A percentile compares a stretch with the other conserved stretches of the same genome.
phyloP scores from a whole-genome alignment of 2,113 vertebrate species.

The Tretioscincus oriximinensis region DNA sequence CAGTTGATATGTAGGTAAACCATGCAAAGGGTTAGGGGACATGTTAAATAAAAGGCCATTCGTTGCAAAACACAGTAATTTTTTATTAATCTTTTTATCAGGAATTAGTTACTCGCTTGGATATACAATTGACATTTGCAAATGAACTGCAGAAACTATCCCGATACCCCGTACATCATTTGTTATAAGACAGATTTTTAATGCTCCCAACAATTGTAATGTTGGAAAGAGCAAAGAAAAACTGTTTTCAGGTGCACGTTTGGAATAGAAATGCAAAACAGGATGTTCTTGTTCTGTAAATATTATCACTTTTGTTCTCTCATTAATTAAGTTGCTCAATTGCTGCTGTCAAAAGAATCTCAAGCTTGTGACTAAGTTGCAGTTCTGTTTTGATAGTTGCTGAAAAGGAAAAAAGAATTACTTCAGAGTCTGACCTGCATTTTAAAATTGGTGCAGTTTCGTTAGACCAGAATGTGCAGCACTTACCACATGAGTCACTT shows the following conservation, averaged over 20 bases:
- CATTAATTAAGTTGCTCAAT: slow-evolving; percentile 90
- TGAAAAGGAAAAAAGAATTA: slow-evolving; percentile 58
- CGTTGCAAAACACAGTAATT: slow-evolving; percentile 84
- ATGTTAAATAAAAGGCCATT: slow-evolving; percentile 69
- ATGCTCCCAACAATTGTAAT: slow-evolving; percentile 16
- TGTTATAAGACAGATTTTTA: slow-evolving; percentile 4
- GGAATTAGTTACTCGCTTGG: slow-evolving; percentile 86
- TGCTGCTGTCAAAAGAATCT: slow-evolving; percentile 86
- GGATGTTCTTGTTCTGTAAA: slow-evolving; percentile 84
- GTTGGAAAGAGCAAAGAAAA: slow-evolving; percentile 26
- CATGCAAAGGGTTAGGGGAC: slow-evolving; percentile 24
- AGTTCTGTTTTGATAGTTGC: slow-evolving; percentile 67
- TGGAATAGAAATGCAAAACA: slow-evolving; percentile 83
- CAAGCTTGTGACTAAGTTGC: slow-evolving; percentile 74
- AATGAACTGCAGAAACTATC: slow-evolving; percentile 71
- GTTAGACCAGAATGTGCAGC: slow-evolving; percentile 15
- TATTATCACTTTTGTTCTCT: slow-evolving; percentile 87
- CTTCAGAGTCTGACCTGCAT: slow-evolving; percentile 9
- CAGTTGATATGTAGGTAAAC: slow-evolving; percentile 31
- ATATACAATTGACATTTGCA: slow-evolving; percentile 84
- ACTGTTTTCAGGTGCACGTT: slow-evolving; percentile 72
- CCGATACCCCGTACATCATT: slow-evolving; percentile 36
- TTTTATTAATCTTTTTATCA: slow-evolving; percentile 87
- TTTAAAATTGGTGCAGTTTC: slow-evolving; percentile 16
- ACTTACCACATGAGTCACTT: background rate